phyloP scores from a whole-genome alignment of 2,888 invertebrate genomes.

The Chrysodeixis includens region DNA sequence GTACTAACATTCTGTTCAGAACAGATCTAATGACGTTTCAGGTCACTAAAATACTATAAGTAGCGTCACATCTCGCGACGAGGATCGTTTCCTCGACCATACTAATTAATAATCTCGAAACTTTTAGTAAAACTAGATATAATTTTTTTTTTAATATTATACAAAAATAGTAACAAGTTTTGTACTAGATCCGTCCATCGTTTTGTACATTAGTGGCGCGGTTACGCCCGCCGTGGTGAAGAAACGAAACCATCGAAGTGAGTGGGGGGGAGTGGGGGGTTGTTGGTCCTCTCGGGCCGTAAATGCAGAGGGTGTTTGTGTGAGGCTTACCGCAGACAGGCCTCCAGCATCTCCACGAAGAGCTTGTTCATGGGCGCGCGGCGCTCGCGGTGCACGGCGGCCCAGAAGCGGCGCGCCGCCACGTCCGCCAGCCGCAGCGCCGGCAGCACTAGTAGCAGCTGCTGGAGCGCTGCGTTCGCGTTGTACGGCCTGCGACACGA shows the following conservation, averaged over 20 bases:
- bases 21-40: slow-evolving; percentile 50
- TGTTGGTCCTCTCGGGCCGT: neutral
- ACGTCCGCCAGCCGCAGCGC: slow-evolving; percentile 96
- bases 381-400: slow-evolving; percentile 95
- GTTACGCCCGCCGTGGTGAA: slow-evolving; percentile 63
- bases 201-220: slow-evolving; percentile 84
- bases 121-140: slow-evolving; percentile 80
- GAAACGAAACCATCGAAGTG: slow-evolving; percentile 44
- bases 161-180: slow-evolving; percentile 89
- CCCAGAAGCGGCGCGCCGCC: slow-evolving; percentile 97
- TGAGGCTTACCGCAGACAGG: slow-evolving; percentile 90
- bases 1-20: slow-evolving; percentile 43
- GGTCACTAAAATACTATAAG: slow-evolving; percentile 48
- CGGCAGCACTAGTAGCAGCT: slow-evolving; percentile 96
- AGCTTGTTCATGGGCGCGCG: slow-evolving; percentile 98
- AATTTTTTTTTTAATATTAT: slow-evolving; percentile 78
- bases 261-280: slow-evolving; percentile 9
- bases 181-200: slow-evolving; percentile 85
- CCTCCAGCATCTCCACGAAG: slow-evolving; percentile 98
- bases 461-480: slow-evolving; percentile 93
- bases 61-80: slow-evolving; percentile 26
- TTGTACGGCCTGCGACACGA: slow-evolving; percentile 90
- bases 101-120: slow-evolving; percentile 62
- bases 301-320: slow-evolving; percentile 9
- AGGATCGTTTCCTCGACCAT: slow-evolving; percentile 64